Evolutionary conservation across 2,113 vertebrate genomes (phyloP).

Genomic region (Pseudorasbora parva): DNA sequence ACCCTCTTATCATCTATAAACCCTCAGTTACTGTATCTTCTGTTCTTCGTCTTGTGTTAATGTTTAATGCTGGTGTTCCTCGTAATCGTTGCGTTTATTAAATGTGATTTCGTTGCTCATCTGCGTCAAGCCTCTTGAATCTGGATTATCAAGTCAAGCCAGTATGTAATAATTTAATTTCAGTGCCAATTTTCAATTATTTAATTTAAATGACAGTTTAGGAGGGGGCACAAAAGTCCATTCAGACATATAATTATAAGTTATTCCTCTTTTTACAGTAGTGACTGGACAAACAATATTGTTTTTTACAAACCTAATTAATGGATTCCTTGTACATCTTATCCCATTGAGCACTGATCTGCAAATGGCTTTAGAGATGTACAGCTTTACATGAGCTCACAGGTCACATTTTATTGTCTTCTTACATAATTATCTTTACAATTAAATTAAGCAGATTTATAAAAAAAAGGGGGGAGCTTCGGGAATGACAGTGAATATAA

Average conservation of each 20-base stretch:
- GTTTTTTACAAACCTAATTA: neutral
- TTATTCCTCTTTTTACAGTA: neutral
- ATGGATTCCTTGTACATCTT: neutral
- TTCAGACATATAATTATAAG: neutral
- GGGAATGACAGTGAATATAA: slow-evolving; percentile 13
- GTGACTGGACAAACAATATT: neutral
- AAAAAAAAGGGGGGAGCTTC: neutral
- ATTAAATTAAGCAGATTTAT: slow-evolving; percentile 8
- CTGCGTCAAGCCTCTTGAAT: too few relatives aligned
- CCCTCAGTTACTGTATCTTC: too few relatives aligned
- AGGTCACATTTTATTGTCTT: neutral
- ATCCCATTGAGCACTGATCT: neutral
- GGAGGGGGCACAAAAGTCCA: neutral
- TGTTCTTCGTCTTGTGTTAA: too few relatives aligned
- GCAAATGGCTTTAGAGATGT: neutral
- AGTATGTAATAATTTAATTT: too few relatives aligned
- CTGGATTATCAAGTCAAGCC: too few relatives aligned
- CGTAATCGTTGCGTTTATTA: too few relatives aligned
- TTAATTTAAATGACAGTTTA: neutral
- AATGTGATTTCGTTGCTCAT: too few relatives aligned
- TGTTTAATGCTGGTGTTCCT: too few relatives aligned
- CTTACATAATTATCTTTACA: slow-evolving; percentile 2
- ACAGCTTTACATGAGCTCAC: neutral
- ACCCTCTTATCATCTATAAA: too few relatives aligned
- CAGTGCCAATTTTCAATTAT: neutral